Evolutionary conservation across 2,113 vertebrate genomes (phyloP).

Genomic region (Blennius ocellaris): DNA sequence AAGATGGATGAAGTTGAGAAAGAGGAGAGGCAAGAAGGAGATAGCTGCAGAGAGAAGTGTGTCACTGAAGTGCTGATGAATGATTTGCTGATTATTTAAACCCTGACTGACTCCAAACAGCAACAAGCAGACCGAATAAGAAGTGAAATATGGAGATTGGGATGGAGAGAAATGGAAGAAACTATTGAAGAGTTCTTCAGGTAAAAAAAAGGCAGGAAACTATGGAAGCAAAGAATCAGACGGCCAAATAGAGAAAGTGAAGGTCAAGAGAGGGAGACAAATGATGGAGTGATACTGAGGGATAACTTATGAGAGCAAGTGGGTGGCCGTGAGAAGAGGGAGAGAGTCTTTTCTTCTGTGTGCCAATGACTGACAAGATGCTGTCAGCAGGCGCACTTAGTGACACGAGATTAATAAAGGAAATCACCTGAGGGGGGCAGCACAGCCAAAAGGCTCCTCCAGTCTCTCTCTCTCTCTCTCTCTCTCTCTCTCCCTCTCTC

Average conservation of each 20-base stretch:
- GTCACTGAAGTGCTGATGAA: constrained; percentile 30
- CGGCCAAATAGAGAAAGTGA: too few species aligned
- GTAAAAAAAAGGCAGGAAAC: background rate
- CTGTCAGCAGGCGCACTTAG: constrained; percentile 70
- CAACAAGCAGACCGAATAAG: background rate
- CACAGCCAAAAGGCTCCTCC: constrained; percentile 48
- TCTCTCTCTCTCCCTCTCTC: too few species aligned
- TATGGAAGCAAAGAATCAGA: background rate
- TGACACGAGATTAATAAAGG: constrained; percentile 63
- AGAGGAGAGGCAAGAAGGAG: constrained; percentile 23
- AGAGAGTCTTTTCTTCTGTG: constrained; percentile 40
- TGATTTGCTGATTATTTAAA: constrained; percentile 16
- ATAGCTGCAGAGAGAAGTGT: constrained; percentile 1
- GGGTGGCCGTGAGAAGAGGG: constrained; percentile 26
- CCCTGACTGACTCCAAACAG: background rate
- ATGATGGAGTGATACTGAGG: constrained; percentile 1
- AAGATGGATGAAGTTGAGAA: constrained; percentile 27
- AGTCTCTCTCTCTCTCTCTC: background rate
- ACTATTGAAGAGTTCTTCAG: background rate
- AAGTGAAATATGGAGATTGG: background rate
- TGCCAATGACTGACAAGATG: constrained; percentile 59
- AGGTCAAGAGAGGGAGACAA: background rate
- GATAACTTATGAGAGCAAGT: constrained; percentile 9
- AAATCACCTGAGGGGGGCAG: constrained; percentile 62
- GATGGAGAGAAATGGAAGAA: background rate